Conservation (phyloP, 2,888 invertebrate species). For the Hydriomena furcata region DNA sequence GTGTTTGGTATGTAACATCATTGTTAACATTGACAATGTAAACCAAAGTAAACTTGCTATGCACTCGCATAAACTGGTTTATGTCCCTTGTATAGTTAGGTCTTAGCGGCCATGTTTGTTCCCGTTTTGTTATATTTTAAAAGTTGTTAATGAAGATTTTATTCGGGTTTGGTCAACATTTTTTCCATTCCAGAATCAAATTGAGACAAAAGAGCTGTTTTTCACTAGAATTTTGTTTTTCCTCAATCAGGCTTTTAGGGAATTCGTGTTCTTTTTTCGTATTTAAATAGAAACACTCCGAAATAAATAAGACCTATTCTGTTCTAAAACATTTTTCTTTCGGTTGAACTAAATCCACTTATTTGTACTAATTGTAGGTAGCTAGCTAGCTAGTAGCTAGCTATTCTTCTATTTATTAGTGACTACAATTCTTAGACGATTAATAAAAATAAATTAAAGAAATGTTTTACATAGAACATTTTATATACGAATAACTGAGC, state of each 20-base stretch:
- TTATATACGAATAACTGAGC: too few relatives aligned
- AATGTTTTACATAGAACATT: too few relatives aligned
- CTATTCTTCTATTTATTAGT: too few relatives aligned
- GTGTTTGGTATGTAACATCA: background rate
- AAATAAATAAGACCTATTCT: too few relatives aligned
- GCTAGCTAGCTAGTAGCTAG: too few relatives aligned
- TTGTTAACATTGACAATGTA: constrained; percentile 8
- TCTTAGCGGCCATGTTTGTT: constrained; percentile 10
- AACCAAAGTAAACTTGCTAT: constrained; percentile 8
- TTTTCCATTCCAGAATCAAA: constrained; percentile 13
- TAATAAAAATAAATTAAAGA: too few relatives aligned
- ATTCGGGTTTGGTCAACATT: constrained; percentile 18
- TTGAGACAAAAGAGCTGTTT: constrained; percentile 18
- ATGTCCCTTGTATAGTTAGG: constrained; percentile 6
- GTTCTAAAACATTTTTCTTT: background rate
- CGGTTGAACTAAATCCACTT: too few relatives aligned
- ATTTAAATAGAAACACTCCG: constrained; percentile 1
- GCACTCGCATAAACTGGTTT: background rate
- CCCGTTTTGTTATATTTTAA: constrained; percentile 13
- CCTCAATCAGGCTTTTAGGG: constrained; percentile 20
- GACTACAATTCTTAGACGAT: too few relatives aligned
- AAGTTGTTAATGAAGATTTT: constrained; percentile 18
- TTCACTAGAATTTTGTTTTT: constrained; percentile 20
- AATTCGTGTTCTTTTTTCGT: constrained; percentile 13
- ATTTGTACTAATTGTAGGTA: too few relatives aligned